A percentile compares a stretch with the other conserved stretches of the same genome.
These are phyloP conservation scores for Himantopus leucocephalus DNA, from an alignment of 2,113 vertebrate genomes.

Conservation along the genomic window DNA sequence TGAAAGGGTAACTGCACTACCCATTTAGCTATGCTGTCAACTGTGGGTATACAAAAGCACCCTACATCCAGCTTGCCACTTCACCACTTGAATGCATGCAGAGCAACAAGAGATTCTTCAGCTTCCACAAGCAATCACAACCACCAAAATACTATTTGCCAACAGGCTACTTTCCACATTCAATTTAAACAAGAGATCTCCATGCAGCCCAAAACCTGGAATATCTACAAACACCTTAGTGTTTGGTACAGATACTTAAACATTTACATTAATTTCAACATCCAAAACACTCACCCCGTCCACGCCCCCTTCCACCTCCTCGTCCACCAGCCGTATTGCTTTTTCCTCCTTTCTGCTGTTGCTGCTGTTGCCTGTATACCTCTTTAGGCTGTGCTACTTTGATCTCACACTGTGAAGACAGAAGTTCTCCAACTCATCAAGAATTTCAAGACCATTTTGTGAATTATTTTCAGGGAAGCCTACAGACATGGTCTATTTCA, in stretches of 20 bases:
- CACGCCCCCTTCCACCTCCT: constrained; percentile 81
- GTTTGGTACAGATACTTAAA: not conserved
- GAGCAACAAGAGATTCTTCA: not conserved
- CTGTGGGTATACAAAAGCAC: not conserved
- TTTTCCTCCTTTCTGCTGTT: constrained; percentile 81
- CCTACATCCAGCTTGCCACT: not conserved
- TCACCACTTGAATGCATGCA: not conserved
- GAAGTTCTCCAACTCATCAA: not conserved
- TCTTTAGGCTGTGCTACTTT: constrained; percentile 92
- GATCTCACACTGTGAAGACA: constrained; percentile 82
- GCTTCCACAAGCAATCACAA: not conserved
- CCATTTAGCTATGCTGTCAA: not conserved
- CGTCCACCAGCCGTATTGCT: constrained; percentile 75
- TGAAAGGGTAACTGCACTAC: rapidly evolving
- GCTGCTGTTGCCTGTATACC: constrained; percentile 87
- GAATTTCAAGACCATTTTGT: not conserved
- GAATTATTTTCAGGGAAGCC: not conserved
- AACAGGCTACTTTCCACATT: not conserved
- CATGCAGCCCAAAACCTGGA: not conserved
- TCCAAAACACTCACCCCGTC: constrained; percentile 75
- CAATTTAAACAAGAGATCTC: rapidly evolving
- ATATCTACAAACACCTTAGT: not conserved
- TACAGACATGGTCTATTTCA: not conserved
- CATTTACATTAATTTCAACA: not conserved
- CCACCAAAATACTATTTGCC: not conserved